These are phyloP conservation scores for Argyrosomus japonicus DNA, from an alignment of 2,113 vertebrate genomes.

Conservation along the genomic window DNA sequence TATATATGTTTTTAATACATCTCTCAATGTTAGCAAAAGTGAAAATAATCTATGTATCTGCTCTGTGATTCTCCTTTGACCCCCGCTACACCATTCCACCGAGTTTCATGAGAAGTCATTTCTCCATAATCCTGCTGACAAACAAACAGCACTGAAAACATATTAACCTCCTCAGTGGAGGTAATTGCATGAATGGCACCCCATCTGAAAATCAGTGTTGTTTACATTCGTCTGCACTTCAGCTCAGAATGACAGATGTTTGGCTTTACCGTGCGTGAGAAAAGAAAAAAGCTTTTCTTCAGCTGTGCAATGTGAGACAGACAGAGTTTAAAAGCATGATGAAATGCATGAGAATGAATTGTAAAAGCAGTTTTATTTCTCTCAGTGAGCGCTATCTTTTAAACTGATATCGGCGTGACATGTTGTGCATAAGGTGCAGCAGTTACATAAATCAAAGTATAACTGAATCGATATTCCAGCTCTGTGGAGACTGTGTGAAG, in stretches of 20 bases:
- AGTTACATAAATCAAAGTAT: conserved; percentile 68
- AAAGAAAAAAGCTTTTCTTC: background rate
- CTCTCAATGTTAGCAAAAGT: too few species aligned
- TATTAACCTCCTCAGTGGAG: too few species aligned
- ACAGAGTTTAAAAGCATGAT: conserved; percentile 15
- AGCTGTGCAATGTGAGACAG: background rate
- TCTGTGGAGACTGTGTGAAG: conserved; percentile 27
- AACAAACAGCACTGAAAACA: too few species aligned
- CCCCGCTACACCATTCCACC: too few species aligned
- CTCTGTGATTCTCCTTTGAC: too few species aligned
- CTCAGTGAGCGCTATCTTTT: conserved; percentile 5
- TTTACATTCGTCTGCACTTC: background rate
- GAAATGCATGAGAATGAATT: background rate
- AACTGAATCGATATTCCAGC: conserved; percentile 65
- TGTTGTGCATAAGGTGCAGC: background rate
- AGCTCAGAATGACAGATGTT: background rate
- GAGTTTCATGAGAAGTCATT: too few species aligned
- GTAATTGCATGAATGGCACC: too few species aligned
- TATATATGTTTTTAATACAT: too few species aligned
- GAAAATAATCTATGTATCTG: too few species aligned
- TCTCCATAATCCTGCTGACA: too few species aligned
- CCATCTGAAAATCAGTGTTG: background rate
- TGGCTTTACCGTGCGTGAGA: background rate
- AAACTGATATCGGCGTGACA: background rate
- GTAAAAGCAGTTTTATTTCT: conserved; percentile 3